Conservation (phyloP, 2,113 vertebrate species). For the Silurus meridionalis region DNA sequence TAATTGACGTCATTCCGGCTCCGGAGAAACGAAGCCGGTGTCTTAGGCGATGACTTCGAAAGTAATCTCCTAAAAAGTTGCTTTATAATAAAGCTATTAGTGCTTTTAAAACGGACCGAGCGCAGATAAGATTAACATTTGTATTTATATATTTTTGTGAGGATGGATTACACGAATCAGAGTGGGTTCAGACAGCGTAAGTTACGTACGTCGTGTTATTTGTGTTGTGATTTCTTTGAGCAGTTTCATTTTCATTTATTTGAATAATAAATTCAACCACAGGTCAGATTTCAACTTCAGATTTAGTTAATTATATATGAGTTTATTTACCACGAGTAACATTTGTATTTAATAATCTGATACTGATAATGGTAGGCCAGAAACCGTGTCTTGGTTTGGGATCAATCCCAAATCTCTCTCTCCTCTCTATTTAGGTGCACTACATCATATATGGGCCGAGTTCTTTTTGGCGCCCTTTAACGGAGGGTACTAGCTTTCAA, state of each 20-base stretch:
- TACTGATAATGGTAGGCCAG: background rate
- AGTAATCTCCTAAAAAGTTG: background rate
- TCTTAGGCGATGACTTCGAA: background rate
- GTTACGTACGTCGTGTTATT: constrained; percentile 66
- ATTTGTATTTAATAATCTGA: too few species aligned
- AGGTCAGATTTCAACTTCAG: background rate
- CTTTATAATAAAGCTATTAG: background rate
- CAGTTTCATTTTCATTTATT: background rate
- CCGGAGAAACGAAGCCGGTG: constrained; percentile 13
- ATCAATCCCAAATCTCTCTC: background rate
- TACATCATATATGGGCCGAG: background rate
- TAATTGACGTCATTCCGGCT: background rate
- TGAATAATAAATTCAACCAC: background rate
- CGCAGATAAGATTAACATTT: background rate
- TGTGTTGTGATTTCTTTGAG: constrained; percentile 17
- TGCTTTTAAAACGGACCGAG: background rate
- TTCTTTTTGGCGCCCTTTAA: too few species aligned
- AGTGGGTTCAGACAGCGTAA: constrained; percentile 76
- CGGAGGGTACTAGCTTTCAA: background rate
- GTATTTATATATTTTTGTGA: background rate
- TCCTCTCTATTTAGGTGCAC: background rate
- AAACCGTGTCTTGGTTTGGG: background rate
- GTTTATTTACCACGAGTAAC: background rate
- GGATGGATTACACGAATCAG: constrained; percentile 69
- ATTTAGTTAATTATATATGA: background rate